Evolutionary conservation across 2,113 vertebrate species (phyloP).

Genomic region (Ammospiza nelsoni): DNA sequence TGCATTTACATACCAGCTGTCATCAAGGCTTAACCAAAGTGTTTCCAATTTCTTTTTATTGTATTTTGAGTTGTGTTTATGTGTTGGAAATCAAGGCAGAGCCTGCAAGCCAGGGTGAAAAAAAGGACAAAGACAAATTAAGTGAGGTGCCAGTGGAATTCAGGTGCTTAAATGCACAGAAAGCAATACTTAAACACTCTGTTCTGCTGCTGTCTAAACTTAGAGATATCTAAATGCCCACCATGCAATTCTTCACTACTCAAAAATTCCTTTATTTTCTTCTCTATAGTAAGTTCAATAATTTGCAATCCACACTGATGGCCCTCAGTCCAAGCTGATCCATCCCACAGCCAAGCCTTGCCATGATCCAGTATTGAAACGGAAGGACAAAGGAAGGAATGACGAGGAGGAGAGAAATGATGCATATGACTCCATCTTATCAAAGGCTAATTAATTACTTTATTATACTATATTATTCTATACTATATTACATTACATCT

Average conservation of each 20-base stretch:
- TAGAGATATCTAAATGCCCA: background rate
- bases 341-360: background rate
- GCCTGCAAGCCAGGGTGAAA: background rate
- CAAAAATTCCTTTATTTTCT: background rate
- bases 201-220: background rate
- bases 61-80: background rate
- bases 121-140: background rate
- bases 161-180: background rate
- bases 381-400: no score
- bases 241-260: background rate
- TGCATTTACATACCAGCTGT: constrained; percentile 17
- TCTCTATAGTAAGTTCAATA: background rate
- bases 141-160: background rate
- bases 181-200: background rate
- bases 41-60: constrained; percentile 1
- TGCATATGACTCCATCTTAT: no score
- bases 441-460: no score
- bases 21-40: constrained; percentile 2
- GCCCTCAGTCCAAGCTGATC: background rate
- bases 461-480: no score
- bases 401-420: no score
- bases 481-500: no score
- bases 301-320: background rate
- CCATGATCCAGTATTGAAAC: background rate
- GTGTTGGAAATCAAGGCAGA: background rate